Evolutionary conservation across 1,140 invertebrate genomes (phyloP), one percentile per base, ranked within the genome.

Genomic region (Wasmannia auropunctata): DNA sequence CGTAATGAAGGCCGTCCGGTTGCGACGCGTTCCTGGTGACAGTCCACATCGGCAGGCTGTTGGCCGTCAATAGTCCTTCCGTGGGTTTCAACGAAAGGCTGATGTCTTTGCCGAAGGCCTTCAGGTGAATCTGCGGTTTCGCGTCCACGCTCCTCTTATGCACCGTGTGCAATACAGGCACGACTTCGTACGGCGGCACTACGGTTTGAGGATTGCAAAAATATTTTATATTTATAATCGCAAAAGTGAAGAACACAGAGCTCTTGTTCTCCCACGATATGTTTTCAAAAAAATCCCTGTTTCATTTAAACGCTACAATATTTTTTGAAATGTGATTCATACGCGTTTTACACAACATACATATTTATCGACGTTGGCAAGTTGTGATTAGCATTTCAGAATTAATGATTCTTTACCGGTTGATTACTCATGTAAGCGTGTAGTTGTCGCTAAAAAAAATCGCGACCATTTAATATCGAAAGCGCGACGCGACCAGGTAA

Each of bases 41-140:
- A 49, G 96, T 96, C 96, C 97, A 98, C 96, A 98, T 96, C 91
- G 97, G 97, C 91, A 98, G 94, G 58, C 96, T 94, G 25, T 96
- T 95, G 19, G 92, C 96, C 87, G 97, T 96, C 93, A 97, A 97
- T 56, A 98, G 94, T 40, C 97, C 96, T 86, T 97, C 95, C 60
- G 97, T 98, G 60, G 96, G 96, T 89, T 96, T 96, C 87, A 98
- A 94, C 89, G 96, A 97, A 86, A 98, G 95, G 91, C 97, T 97
- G 88, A 97, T 94, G 87, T 96, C 96, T 92, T 96, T 96, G 22
- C 97, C 97, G 92, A 98, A 98, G 62, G 97, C 97, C 93, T 97
- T 96, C 86, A 98, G 95, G 83, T 97, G 96, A 34, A 98, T 96
- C 93, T 96, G 97, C 88, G 97, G 96, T 40, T 96, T 95, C 88